Evolutionary conservation across 1,140 invertebrate genomes (phyloP), one percentile per base, ranked within the genome.

Genomic region (Campoletis sonorensis): DNA sequence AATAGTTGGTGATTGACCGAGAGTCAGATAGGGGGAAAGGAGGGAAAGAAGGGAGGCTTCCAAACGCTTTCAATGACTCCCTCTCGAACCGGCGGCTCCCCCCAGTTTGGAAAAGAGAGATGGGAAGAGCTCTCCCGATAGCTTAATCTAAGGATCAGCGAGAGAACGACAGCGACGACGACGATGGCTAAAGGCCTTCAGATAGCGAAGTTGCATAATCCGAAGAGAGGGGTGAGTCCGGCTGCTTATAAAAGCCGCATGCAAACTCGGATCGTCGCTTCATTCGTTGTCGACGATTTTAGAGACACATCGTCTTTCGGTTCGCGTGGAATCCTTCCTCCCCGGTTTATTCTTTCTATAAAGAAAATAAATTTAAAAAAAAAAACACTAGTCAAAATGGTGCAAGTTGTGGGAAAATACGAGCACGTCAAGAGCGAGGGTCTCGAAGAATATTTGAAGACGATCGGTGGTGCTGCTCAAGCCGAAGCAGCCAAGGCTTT

Each of bases 321-420:
- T 37, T 26, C 61, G 61, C 61, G 61, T 1, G 21, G 13, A 40
- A 51, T 75, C 27, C 0, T 64, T 64, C 23, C 11, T 26, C 4
- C n/a, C 27, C 23, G 4, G 23, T 64, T 64, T 21, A 64, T 10
- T 26, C 13, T 21, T 71, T 23, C 30, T 18, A 10, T 37, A 40
- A 79, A 15, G 11, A 26, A 13, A 64, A 70, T 21, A 68, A n/a
- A n/a, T n/a, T n/a, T n/a, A n/a, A 70, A 67, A 72, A 33, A 58
- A 37, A 40, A 58, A 11, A 70, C 15, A n/a, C 16, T n/a, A 54
- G n/a, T 21, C n/a, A 18, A 86, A 84, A 91, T 91, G 89, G 87
- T 87, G 80, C 87, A 89, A 79, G 84, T 90, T 37, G 84, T 81
- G 26, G 91, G 91, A 78, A 91, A 89, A n/a, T 92, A 90, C 83